Evolutionary conservation across 2,888 invertebrate genomes (phyloP).

Genomic region (Cheilosia vulpina): DNA sequence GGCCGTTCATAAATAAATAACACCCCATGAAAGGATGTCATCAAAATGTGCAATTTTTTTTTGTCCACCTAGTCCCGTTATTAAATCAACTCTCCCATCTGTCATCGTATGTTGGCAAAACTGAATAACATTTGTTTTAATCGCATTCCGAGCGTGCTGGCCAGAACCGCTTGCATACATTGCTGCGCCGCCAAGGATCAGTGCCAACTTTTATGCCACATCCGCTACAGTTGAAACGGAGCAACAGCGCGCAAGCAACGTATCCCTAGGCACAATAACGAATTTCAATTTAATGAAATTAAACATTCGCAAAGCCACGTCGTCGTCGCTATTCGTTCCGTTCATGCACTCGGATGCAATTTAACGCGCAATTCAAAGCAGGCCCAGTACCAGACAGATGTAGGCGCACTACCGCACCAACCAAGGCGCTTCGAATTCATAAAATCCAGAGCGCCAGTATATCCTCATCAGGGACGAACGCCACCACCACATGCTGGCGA

Average conservation of each 20-base stretch:
- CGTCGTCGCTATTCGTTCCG: constrained; percentile 27
- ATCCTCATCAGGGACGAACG: too few relatives aligned
- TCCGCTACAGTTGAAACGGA: constrained; percentile 13
- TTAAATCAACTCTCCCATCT: constrained; percentile 63
- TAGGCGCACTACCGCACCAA: constrained; percentile 16
- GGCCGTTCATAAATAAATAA: background rate
- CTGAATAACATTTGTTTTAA: constrained; percentile 62
- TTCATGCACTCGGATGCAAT: constrained; percentile 66
- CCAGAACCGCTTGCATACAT: constrained; percentile 45
- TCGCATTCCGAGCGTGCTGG: constrained; percentile 34
- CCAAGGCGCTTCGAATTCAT: too few relatives aligned
- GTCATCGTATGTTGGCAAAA: constrained; percentile 42
- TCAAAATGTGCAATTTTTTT: constrained; percentile 2
- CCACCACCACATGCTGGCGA: too few relatives aligned
- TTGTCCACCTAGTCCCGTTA: constrained; percentile 12
- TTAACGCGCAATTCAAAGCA: constrained; percentile 66
- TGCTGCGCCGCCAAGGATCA: constrained; percentile 16
- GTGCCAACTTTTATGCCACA: constrained; percentile 4
- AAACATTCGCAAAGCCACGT: constrained; percentile 58
- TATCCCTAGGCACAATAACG: constrained; percentile 27
- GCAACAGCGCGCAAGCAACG: background rate
- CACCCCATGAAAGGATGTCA: constrained; percentile 10
- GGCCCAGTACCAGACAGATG: background rate
- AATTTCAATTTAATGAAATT: constrained; percentile 70
- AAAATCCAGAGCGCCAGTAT: too few relatives aligned